Conservation (phyloP, 2,113 vertebrate genomes). For the Promerops cafer region DNA sequence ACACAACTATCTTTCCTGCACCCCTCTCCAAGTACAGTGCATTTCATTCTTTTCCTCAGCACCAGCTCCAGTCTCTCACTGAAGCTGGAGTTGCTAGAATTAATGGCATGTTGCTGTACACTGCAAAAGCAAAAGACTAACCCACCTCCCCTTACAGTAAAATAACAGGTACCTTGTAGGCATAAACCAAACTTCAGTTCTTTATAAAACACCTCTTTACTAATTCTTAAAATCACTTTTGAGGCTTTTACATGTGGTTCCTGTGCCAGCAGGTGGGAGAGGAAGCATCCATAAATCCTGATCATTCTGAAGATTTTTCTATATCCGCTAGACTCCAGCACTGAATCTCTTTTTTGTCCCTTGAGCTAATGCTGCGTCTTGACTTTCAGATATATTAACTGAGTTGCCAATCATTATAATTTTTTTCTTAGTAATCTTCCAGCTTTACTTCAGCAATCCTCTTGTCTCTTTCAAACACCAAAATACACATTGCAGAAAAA, state of each 20-base stretch:
- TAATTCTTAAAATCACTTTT: slow-evolving; percentile 53
- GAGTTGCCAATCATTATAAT: slow-evolving; percentile 26
- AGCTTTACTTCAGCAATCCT: slow-evolving; percentile 30
- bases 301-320: slow-evolving; percentile 33
- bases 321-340: neutral
- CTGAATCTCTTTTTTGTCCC: neutral
- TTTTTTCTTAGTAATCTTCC: slow-evolving; percentile 10
- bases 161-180: slow-evolving; percentile 20
- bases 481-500: neutral
- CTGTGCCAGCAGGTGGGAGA: slow-evolving; percentile 26
- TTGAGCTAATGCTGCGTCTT: neutral
- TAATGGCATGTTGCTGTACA: neutral
- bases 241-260: neutral
- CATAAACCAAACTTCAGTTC: slow-evolving; percentile 8
- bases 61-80: neutral
- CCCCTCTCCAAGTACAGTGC: neutral
- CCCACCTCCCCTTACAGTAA: neutral
- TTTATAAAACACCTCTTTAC: neutral
- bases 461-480: neutral
- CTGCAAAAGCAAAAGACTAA: slow-evolving; percentile 2
- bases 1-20: accelerated
- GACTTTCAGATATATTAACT: slow-evolving; percentile 47
- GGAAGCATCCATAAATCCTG: neutral
- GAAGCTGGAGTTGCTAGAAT: neutral
- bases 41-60: accelerated